Evolutionary conservation across 1,140 invertebrate species (phyloP), one percentile per base, ranked within the genome.

Genomic region (Streblospio benedicti): DNA sequence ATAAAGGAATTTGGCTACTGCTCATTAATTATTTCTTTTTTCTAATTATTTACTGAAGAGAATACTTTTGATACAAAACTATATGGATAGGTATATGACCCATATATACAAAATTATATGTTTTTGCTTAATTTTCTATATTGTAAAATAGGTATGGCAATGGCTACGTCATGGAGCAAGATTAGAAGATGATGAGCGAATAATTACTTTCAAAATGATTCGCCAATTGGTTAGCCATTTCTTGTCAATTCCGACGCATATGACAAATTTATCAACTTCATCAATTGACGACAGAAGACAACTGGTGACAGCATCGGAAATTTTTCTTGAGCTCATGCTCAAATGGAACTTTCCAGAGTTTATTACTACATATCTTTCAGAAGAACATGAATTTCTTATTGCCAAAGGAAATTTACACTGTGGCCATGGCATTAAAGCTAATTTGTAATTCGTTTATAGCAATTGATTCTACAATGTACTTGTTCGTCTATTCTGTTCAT

Each of bases 61-160:
- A 9, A n/a, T 9, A 38, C n/a, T 38, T 38, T 38, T 38, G n/a
- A 9, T 49, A 20, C 23, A 41, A 58, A n/a, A n/a, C n/a, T n/a
- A n/a, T n/a, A n/a, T n/a, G n/a, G n/a, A n/a, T n/a, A n/a, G n/a
- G n/a, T n/a, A n/a, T n/a, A n/a, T n/a, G n/a, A n/a, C n/a, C n/a
- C n/a, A n/a, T n/a, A n/a, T n/a, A n/a, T n/a, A n/a, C n/a, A n/a
- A n/a, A n/a, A n/a, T n/a, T n/a, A n/a, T n/a, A n/a, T n/a, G n/a
- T 16, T 27, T 23, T 54, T 54, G 27, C 4, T 44, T 18, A 27
- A 1, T 49, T 43, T 49, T 43, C 18, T n/a, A 23, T 28, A 27
- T 16, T 55, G 33, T 5, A 14, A 31, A 23, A 14, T 84, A 87
- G 75, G 80, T 88, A 33, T 87, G 86, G 86, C 86, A 88, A 71